phyloP scores from a whole-genome alignment of 2,113 vertebrate species.

The Charina bottae region DNA sequence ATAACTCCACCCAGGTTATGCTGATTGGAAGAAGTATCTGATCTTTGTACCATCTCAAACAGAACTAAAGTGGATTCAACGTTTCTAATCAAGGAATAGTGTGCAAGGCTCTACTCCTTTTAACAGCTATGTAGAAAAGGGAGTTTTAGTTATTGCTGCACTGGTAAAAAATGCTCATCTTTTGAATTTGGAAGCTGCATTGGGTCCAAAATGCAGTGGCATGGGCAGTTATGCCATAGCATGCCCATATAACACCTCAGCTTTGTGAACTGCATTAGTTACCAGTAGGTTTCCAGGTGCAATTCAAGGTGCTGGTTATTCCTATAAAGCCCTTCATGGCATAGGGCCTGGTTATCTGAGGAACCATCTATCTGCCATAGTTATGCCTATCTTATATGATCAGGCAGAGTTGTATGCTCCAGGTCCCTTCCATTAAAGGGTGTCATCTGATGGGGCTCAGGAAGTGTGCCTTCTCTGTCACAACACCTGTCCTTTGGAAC shows the following conservation, averaged over 20 bases:
- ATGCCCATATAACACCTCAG: background rate
- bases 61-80: conserved; percentile 61
- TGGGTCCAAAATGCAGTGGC: background rate
- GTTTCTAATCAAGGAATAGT: background rate
- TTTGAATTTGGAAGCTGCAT: background rate
- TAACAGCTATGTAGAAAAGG: background rate
- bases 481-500: background rate
- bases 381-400: background rate
- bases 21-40: conserved; percentile 26
- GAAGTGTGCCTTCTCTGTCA: background rate
- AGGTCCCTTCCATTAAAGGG: background rate
- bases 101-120: background rate
- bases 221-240: background rate
- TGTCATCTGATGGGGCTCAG: background rate
- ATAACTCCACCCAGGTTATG: conserved; percentile 4
- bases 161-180: background rate
- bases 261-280: background rate
- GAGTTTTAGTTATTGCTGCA: background rate
- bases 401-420: background rate
- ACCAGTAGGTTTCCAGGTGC: background rate
- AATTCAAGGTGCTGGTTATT: background rate
- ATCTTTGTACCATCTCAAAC: conserved; percentile 50
- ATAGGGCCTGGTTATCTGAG: background rate
- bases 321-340: background rate
- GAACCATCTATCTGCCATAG: background rate